Evolutionary conservation across 2,113 vertebrate species (phyloP).

Genomic region (Galeopterus variegatus): DNA sequence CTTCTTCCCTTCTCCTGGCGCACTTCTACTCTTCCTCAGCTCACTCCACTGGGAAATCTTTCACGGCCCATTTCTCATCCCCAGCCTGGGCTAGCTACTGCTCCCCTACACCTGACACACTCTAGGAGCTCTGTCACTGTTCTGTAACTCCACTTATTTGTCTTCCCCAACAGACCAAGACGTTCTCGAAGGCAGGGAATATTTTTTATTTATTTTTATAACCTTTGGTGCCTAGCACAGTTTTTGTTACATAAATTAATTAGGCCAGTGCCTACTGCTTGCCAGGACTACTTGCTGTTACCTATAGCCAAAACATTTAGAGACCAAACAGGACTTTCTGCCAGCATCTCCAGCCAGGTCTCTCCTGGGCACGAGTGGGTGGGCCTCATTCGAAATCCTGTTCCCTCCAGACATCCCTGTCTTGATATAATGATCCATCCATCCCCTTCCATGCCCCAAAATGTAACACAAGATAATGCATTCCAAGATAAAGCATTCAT

Average conservation of each 20-base stretch:
- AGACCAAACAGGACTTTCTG: not conserved
- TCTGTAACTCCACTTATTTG: not conserved
- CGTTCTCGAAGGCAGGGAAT: not conserved
- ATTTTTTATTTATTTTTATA: slow-evolving; percentile 20
- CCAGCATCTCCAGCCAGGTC: not conserved
- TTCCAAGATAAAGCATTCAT: slow-evolving; percentile 1
- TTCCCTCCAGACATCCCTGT: not conserved
- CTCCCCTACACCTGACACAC: not conserved
- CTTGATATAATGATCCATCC: not conserved
- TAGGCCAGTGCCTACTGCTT: not conserved
- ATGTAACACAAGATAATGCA: not conserved
- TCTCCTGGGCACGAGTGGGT: not conserved
- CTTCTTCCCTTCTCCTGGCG: too few relatives aligned
- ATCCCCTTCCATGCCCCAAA: not conserved
- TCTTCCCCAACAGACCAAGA: slow-evolving; percentile 32
- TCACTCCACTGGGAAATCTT: not conserved
- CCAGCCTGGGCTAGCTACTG: not conserved
- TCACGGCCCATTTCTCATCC: not conserved
- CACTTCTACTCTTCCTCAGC: not conserved
- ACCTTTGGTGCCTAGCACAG: not conserved
- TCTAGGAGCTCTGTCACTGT: not conserved
- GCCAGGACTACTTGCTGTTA: not conserved
- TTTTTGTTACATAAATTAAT: not conserved
- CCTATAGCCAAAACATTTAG: not conserved
- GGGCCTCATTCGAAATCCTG: not conserved